A percentile compares a stretch with the other conserved stretches of the same genome.
Conservation (phyloP, 2,797 vertebrate genomes). For the Bryconaethiops microstoma region DNA sequence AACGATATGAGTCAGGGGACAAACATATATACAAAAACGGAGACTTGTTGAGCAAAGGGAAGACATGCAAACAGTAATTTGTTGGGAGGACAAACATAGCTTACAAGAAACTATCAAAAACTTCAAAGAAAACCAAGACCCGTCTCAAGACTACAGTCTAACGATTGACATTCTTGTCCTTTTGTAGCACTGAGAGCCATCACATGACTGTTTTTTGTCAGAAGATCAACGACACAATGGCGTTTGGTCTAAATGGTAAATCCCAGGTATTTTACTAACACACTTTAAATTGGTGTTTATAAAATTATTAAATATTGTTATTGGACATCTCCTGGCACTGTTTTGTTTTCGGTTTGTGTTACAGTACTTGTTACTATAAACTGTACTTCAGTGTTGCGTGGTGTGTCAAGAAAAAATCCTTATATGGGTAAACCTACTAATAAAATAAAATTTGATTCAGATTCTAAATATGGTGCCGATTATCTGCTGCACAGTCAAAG, state of each 20-base stretch:
- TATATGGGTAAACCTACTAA: too few species aligned
- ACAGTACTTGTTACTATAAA: too few species aligned
- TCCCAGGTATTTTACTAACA: not conserved
- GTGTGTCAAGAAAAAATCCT: too few species aligned
- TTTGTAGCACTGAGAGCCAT: not conserved
- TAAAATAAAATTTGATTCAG: too few species aligned
- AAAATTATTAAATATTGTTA: not conserved
- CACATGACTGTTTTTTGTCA: not conserved
- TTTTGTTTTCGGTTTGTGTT: too few species aligned
- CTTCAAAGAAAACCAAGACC: conserved; percentile 14
- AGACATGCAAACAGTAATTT: conserved; percentile 15
- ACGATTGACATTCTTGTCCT: conserved; percentile 1
- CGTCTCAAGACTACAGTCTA: not conserved
- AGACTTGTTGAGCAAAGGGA: conserved; percentile 34
- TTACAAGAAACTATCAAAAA: conserved; percentile 24
- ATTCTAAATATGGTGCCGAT: too few species aligned
- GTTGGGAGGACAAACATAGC: conserved; percentile 13
- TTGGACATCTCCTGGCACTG: too few species aligned
- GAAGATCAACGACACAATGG: not conserved
- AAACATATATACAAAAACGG: conserved; percentile 65
- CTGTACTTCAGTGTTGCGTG: too few species aligned
- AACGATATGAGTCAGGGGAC: conserved; percentile 66
- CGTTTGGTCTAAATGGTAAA: not conserved
- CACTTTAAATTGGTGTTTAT: not conserved
- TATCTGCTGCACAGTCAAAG: not conserved